Percentiles rank a stretch among this genome's conserved stretches.
Evolutionary conservation across 2,888 invertebrate genomes (phyloP).

Genomic region (Meteorus cinctellus): DNA sequence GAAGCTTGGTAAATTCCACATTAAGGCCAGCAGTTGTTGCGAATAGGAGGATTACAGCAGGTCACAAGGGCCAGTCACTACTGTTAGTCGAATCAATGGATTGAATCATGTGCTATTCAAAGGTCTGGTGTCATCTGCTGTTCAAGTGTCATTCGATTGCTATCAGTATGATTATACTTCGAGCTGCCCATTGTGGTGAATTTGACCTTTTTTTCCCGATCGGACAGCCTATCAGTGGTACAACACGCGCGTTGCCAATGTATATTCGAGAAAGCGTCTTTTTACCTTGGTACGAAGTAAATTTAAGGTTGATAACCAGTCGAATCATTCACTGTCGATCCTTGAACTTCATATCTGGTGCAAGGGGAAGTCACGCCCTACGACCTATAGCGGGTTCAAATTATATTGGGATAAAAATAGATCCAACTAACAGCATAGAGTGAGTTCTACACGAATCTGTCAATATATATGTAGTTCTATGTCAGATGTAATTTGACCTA

Average conservation of each 20-base stretch:
- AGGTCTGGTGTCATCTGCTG: slow-evolving; percentile 57
- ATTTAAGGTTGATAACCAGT: slow-evolving; percentile 55
- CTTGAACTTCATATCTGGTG: slow-evolving; percentile 44
- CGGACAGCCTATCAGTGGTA: too few relatives aligned
- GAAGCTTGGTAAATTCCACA: background rate
- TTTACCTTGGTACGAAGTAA: background rate
- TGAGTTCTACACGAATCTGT: background rate
- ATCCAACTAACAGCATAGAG: background rate
- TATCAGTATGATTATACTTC: slow-evolving; percentile 46
- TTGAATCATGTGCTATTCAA: slow-evolving; percentile 65
- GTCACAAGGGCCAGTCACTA: slow-evolving; percentile 53
- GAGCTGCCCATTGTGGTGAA: background rate
- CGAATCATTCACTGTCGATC: slow-evolving; percentile 59
- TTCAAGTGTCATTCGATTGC: slow-evolving; percentile 53
- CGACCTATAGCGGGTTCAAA: slow-evolving; percentile 15
- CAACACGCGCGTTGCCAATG: background rate
- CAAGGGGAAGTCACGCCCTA: slow-evolving; percentile 13
- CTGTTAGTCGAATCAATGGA: slow-evolving; percentile 55
- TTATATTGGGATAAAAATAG: background rate
- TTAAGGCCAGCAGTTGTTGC: slow-evolving; percentile 39
- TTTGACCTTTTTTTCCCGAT: background rate
- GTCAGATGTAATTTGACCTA: background rate
- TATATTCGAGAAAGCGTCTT: background rate
- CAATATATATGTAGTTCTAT: background rate
- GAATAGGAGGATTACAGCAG: slow-evolving; percentile 52